These are phyloP conservation scores for Seriola rivoliana DNA, from an alignment of 2,113 vertebrate genomes.

Conservation along the genomic window DNA sequence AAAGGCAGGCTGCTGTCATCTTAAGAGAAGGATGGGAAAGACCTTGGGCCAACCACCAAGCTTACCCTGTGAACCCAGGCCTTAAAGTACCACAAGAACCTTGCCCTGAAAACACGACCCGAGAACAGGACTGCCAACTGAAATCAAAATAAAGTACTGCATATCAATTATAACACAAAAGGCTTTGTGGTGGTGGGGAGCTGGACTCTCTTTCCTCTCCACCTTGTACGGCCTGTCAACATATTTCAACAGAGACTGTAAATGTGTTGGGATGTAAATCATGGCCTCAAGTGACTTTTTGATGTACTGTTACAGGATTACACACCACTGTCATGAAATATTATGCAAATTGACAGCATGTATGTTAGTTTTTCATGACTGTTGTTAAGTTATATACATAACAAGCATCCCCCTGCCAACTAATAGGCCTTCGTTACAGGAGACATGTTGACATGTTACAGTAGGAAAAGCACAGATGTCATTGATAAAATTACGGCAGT, in stretches of 20 bases:
- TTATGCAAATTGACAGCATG: background rate
- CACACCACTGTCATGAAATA: background rate
- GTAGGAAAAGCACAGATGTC: background rate
- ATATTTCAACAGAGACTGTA: background rate
- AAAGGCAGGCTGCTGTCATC: background rate
- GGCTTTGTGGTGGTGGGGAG: background rate
- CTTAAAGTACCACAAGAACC: too few relatives aligned
- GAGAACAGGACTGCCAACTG: background rate
- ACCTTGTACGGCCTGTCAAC: background rate
- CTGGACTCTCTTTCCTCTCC: background rate
- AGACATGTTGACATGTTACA: background rate
- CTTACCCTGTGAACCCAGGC: too few relatives aligned
- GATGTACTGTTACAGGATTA: background rate
- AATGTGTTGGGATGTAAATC: background rate
- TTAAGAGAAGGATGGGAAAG: too few relatives aligned
- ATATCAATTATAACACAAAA: background rate
- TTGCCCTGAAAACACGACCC: background rate
- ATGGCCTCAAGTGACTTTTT: background rate
- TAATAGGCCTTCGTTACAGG: background rate
- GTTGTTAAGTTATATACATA: background rate
- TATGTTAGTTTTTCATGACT: background rate
- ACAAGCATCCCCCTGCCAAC: background rate
- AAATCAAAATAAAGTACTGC: background rate
- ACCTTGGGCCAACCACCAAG: too few relatives aligned
- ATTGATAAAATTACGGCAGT: background rate